Percentiles rank a stretch among this genome's conserved stretches.
Evolutionary conservation across 2,797 vertebrate genomes (phyloP).

Genomic region (Microctenopoma steveboyesi): DNA sequence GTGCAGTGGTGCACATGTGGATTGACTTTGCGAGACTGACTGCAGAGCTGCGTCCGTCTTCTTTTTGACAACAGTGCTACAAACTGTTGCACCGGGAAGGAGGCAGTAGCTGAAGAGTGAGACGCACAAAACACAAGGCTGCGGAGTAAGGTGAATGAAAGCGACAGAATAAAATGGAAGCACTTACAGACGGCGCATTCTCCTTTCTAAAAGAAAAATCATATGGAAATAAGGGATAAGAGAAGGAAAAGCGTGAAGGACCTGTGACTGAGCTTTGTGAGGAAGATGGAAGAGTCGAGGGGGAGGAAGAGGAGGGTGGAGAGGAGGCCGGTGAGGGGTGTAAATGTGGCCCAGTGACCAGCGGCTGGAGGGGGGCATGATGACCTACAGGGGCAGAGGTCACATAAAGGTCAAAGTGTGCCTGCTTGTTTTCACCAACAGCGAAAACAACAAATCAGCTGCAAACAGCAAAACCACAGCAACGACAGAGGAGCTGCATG

Average conservation of each 20-base stretch:
- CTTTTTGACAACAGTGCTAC: neutral
- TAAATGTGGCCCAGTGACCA: slow-evolving; percentile 87
- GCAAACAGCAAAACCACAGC: slow-evolving; percentile 41
- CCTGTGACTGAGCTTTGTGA: slow-evolving; percentile 83
- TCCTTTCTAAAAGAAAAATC: slow-evolving; percentile 39
- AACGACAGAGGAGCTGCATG: slow-evolving; percentile 48
- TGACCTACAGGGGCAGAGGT: slow-evolving; percentile 82
- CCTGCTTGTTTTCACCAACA: slow-evolving; percentile 48
- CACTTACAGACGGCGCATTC: slow-evolving; percentile 51
- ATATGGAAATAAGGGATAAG: slow-evolving; percentile 57
- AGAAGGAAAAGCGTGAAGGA: slow-evolving; percentile 78
- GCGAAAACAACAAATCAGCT: slow-evolving; percentile 31
- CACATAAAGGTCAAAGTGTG: slow-evolving; percentile 75
- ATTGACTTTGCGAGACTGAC: slow-evolving; percentile 3
- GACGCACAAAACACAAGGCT: slow-evolving; percentile 44
- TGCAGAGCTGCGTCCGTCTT: neutral
- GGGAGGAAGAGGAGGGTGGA: slow-evolving; percentile 85
- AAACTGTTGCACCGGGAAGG: slow-evolving; percentile 19
- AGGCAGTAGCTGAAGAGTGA: slow-evolving; percentile 21
- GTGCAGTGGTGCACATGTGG: slow-evolving; percentile 7
- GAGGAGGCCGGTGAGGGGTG: slow-evolving; percentile 86
- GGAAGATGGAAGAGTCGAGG: slow-evolving; percentile 84
- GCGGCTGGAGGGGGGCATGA: slow-evolving; percentile 82
- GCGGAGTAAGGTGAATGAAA: slow-evolving; percentile 43
- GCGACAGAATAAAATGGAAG: slow-evolving; percentile 40